Percentiles rank a stretch among this genome's conserved stretches.
Evolutionary conservation across 2,113 vertebrate species (phyloP).

Genomic region (Cephalophus harveyi): DNA sequence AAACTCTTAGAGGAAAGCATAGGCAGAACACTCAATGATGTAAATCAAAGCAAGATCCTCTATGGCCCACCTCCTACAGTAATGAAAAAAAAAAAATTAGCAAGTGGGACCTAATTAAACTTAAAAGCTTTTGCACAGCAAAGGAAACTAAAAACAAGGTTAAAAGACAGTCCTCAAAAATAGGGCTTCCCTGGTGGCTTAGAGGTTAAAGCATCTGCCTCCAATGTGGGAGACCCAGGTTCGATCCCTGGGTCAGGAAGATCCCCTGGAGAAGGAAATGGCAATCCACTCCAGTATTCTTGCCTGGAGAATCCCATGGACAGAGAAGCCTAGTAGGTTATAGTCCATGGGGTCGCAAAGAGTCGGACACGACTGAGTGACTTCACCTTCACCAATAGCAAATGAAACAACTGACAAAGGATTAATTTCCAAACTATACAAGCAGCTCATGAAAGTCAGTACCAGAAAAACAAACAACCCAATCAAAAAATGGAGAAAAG

Average conservation of each 20-base stretch:
- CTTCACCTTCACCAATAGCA: background rate
- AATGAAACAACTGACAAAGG: background rate
- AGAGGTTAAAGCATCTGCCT: no score
- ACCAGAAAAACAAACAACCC: background rate
- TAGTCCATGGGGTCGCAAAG: no score
- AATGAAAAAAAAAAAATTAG: background rate
- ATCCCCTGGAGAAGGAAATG: background rate
- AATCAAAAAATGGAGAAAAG: background rate
- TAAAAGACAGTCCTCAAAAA: background rate
- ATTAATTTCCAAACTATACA: background rate
- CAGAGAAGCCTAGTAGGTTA: no score
- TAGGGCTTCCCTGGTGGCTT: no score
- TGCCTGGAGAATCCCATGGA: no score
- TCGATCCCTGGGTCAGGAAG: background rate
- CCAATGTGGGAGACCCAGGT: background rate
- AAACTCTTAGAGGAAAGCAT: background rate
- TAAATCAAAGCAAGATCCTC: background rate
- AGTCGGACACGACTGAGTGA: background rate
- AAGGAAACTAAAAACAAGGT: background rate
- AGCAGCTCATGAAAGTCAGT: background rate
- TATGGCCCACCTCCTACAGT: background rate
- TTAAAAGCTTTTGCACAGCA: background rate
- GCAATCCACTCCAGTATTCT: background rate
- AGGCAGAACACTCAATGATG: background rate
- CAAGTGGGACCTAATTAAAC: background rate